A percentile compares a stretch with the other conserved stretches of the same genome.
Conservation (phyloP, 2,113 vertebrate genomes). For the Chionodraco myersi region DNA sequence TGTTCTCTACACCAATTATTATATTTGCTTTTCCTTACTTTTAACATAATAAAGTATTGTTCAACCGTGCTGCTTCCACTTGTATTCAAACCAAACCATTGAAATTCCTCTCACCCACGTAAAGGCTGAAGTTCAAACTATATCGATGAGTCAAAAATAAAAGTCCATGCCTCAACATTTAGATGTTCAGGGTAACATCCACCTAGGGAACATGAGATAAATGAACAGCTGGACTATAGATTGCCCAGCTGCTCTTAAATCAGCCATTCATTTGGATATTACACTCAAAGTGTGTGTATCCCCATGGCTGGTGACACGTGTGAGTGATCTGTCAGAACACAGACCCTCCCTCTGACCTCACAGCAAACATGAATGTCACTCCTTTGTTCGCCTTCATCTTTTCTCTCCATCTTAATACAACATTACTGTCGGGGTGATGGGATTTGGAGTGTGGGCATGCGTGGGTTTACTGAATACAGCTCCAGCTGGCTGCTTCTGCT, state of each 20-base stretch:
- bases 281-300: neutral
- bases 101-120: too few relatives aligned
- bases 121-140: too few relatives aligned
- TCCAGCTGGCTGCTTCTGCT: neutral
- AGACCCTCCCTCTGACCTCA: conserved; percentile 42
- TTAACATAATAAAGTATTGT: neutral
- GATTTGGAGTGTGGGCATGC: conserved; percentile 1
- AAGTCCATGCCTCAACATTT: too few relatives aligned
- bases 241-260: neutral
- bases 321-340: conserved; percentile 34
- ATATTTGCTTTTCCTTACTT: neutral
- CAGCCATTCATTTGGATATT: neutral
- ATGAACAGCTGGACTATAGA: neutral
- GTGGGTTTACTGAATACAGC: conserved; percentile 10
- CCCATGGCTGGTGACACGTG: neutral
- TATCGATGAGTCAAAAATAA: too few relatives aligned
- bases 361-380: conserved; percentile 33
- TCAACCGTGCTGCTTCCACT: neutral
- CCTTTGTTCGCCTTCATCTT: conserved; percentile 24
- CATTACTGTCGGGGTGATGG: neutral
- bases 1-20: neutral
- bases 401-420: neutral
- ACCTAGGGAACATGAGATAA: neutral
- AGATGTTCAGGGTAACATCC: neutral
- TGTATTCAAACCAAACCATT: too few relatives aligned